Evolutionary conservation across 2,888 invertebrate genomes (phyloP), one percentile per base, ranked within the genome.

Genomic region (Leptinotarsa peninsularis): DNA sequence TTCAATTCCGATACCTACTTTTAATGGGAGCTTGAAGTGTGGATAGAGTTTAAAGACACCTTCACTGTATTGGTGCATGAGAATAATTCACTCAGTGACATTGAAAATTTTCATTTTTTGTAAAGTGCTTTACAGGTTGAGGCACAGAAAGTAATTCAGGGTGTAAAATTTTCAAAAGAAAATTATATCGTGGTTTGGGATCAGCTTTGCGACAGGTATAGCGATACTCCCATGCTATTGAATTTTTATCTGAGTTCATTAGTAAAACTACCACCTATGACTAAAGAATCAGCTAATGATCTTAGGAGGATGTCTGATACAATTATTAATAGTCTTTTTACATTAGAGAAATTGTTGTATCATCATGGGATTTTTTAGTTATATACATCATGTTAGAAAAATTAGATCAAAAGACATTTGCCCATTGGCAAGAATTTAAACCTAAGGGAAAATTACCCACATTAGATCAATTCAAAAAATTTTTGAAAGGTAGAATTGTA

Each of bases 81-180:
- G 13, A 74, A 78, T 67, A 50, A 60, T 14, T 60, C 58, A 18
- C 4, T 78, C 4, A 4, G 69, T n/a, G 33, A 63, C 27, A 68
- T 75, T 58, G 69, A 78, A 66, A 76, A 78, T 60, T 73, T 78
- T 43, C 71, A 74, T 76, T 78, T 70, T 67, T 56, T 78, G 49
- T 71, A 71, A 49, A 21, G 49, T 23, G 73, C 76, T 15, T 21
- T 76, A 18, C 50, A 70, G 49, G 74, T 74, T 17, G 69, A 71
- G 15, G 78, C 76, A 5, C 27, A 52, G 21, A 18, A 74, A 58
- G 15, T 76, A 4, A 56, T 78, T n/a, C 23, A 74, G 18, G 5
- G 66, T 4, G 14, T 77, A 14, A 49, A 66, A n/a, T 18, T 72
- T 15, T 27, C 70, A 56, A 49, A 67, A 7, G 63, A 52, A 52